A percentile compares a stretch with the other conserved stretches of the same genome.
These are phyloP conservation scores for Cebus imitator DNA, from an alignment of 2,113 vertebrate species.

Conservation along the genomic window DNA sequence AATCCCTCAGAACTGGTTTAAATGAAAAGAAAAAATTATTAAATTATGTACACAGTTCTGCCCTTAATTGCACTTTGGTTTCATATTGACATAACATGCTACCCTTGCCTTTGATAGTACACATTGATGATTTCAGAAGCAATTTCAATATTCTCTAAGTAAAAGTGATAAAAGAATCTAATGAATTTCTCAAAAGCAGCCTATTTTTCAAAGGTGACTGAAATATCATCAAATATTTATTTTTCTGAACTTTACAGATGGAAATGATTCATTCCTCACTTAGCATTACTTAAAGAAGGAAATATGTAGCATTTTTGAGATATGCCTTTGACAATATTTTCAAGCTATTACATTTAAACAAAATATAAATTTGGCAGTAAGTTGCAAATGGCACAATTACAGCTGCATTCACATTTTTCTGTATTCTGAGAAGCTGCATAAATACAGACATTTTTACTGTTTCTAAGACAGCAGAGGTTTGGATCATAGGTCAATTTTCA, in stretches of 20 bases:
- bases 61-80: constrained; percentile 12
- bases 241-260: constrained; percentile 41
- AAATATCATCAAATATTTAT: constrained; percentile 55
- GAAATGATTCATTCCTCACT: constrained; percentile 23
- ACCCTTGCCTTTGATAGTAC: background rate
- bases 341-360: background rate
- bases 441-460: background rate
- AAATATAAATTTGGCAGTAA: constrained; percentile 19
- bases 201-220: constrained; percentile 45
- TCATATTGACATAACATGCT: background rate
- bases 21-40: constrained; percentile 30
- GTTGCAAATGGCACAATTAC: background rate
- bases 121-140: constrained; percentile 46
- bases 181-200: constrained; percentile 51
- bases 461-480: background rate
- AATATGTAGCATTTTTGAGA: constrained; percentile 27
- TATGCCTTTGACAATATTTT: constrained; percentile 26
- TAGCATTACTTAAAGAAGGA: constrained; percentile 41
- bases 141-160: constrained; percentile 51
- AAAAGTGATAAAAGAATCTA: constrained; percentile 65
- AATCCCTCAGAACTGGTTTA: background rate
- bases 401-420: background rate
- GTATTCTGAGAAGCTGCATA: background rate
- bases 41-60: background rate
- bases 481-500: background rate